These are phyloP conservation scores for Ceratosolen solmsi DNA, from an alignment of 1,140 invertebrate genomes.

Conservation along the genomic window DNA sequence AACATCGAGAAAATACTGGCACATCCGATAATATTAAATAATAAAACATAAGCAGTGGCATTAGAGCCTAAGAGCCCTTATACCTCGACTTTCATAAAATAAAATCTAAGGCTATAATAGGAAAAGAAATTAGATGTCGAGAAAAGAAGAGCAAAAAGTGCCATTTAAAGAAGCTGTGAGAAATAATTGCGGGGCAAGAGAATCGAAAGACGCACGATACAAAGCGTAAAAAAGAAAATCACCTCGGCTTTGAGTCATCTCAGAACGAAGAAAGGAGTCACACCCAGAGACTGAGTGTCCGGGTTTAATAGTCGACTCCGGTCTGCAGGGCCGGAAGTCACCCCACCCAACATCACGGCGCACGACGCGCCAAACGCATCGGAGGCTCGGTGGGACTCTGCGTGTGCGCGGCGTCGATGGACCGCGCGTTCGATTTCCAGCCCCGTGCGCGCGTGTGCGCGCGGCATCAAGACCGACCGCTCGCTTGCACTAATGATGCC, in stretches of 20 bases:
- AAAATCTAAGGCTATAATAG: no score
- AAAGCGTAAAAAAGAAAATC: not conserved
- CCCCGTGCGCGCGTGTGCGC: not conserved
- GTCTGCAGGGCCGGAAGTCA: conserved; percentile 64
- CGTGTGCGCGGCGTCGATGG: not conserved
- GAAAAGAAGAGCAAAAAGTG: not conserved
- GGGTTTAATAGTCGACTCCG: conserved; percentile 61
- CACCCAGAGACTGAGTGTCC: conserved; percentile 60
- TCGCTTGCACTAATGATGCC: conserved; percentile 66
- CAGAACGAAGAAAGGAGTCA: conserved; percentile 55
- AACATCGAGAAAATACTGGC: no score
- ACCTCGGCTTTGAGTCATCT: conserved; percentile 52
- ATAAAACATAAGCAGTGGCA: no score
- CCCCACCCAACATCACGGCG: conserved; percentile 45
- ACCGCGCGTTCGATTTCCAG: not conserved
- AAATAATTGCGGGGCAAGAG: not conserved
- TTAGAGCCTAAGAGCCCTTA: no score
- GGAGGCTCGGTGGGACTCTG: conserved; percentile 10
- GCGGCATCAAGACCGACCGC: not conserved
- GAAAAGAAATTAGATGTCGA: not conserved
- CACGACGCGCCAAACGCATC: conserved; percentile 18
- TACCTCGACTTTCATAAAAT: no score
- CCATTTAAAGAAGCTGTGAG: not conserved
- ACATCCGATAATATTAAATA: no score
- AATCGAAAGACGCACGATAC: not conserved